These are phyloP conservation scores for Grallaria varia DNA, from an alignment of 2,113 vertebrate species.

Conservation along the genomic window DNA sequence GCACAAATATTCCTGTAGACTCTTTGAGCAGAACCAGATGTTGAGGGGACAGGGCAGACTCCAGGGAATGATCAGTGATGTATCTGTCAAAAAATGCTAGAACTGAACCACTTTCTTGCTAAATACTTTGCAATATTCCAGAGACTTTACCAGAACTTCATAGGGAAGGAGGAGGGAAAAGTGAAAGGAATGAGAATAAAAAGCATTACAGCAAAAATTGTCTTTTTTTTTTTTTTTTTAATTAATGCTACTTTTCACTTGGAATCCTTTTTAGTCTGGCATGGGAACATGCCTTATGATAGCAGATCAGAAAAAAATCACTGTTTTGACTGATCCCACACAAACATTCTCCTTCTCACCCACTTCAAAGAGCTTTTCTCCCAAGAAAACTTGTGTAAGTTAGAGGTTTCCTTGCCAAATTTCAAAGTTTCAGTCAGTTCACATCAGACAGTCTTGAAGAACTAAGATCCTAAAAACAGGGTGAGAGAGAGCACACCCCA, in stretches of 20 bases:
- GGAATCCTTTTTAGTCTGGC: not conserved
- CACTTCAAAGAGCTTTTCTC: not conserved
- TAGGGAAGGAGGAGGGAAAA: not conserved
- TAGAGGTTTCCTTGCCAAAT: not conserved
- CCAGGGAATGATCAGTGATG: not conserved
- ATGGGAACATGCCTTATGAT: not conserved
- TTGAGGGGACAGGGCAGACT: not conserved
- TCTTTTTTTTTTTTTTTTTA: not conserved
- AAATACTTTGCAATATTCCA: not conserved
- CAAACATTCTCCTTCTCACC: not conserved
- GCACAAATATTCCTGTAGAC: not conserved
- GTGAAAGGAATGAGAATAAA: not conserved
- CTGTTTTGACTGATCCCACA: not conserved
- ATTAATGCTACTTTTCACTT: not conserved
- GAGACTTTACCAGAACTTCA: not conserved
- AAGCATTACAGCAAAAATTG: not conserved
- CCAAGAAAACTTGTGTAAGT: not conserved
- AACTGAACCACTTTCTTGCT: not conserved
- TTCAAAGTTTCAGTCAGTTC: not conserved
- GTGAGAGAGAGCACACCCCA: rapidly evolving
- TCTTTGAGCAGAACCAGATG: not conserved
- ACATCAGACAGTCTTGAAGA: not conserved
- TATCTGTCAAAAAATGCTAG: not conserved
- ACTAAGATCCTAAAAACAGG: not conserved
- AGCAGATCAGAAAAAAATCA: not conserved